Conservation (phyloP, 1,140 invertebrate genomes). For the Matsumurasca onukii region DNA sequence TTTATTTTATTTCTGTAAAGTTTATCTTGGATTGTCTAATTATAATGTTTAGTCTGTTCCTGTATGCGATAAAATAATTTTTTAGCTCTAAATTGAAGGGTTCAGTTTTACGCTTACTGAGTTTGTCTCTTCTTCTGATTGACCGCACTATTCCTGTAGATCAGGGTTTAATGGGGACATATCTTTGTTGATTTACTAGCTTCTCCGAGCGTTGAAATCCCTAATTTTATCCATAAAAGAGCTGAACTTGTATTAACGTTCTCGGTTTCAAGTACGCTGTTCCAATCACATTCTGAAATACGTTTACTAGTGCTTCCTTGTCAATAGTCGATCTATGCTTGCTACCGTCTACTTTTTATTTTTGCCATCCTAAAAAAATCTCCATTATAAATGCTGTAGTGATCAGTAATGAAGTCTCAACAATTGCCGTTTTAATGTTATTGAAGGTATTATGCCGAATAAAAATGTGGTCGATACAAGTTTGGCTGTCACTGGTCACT, state of each 20-base stretch:
- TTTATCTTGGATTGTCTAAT: background rate
- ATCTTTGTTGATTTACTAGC: background rate
- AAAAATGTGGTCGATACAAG: conserved; percentile 24
- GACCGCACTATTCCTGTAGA: background rate
- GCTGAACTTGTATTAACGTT: background rate
- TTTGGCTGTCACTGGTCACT: conserved; percentile 1
- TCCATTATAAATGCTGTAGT: background rate
- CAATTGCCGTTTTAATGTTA: background rate
- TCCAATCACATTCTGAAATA: too few species aligned
- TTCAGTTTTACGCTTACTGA: background rate
- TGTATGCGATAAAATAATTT: background rate
- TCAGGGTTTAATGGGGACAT: background rate
- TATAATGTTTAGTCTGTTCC: background rate
- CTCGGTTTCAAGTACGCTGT: too few species aligned
- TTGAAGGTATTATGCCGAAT: background rate
- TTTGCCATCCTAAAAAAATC: background rate
- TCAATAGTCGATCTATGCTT: background rate
- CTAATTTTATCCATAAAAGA: background rate
- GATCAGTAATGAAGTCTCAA: background rate
- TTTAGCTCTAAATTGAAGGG: background rate
- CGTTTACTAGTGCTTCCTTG: background rate
- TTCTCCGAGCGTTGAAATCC: background rate
- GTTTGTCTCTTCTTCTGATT: background rate
- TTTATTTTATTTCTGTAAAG: background rate
- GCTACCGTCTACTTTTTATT: background rate